phyloP scores from a whole-genome alignment of 2,113 vertebrate species.

The Poeciliopsis prolifica region DNA sequence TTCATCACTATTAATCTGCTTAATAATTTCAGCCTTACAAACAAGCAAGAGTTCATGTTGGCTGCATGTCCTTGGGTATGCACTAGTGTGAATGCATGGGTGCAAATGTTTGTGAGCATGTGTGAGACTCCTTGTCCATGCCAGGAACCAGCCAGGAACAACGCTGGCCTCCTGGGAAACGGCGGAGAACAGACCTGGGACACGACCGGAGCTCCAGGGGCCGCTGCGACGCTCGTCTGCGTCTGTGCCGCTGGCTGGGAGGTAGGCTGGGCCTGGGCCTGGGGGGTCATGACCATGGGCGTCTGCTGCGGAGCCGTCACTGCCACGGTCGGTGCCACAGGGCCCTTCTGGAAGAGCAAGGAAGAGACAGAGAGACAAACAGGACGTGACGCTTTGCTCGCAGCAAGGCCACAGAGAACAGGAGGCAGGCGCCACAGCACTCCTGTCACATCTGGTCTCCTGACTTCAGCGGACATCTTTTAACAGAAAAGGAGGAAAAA shows the following conservation, averaged over 20 bases:
- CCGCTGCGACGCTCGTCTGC: conserved; percentile 70
- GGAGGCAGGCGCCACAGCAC: conserved; percentile 65
- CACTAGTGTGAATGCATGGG: conserved; percentile 58
- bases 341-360: conserved; percentile 77
- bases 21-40: no score
- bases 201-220: conserved; percentile 81
- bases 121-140: conserved; percentile 57
- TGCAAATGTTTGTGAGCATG: conserved; percentile 43
- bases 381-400: conserved; percentile 76
- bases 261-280: conserved; percentile 62
- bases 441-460: conserved; percentile 78
- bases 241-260: conserved; percentile 70
- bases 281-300: conserved; percentile 70
- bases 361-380: conserved; percentile 80
- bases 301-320: conserved; percentile 79
- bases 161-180: conserved; percentile 45
- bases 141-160: conserved; percentile 23
- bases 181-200: conserved; percentile 79
- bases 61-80: conserved; percentile 48
- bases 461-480: conserved; percentile 66
- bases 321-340: conserved; percentile 71
- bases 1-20: no score
- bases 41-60: neutral
- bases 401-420: conserved; percentile 82
- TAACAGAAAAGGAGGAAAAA: conserved; percentile 68